Conservation (phyloP, 2,113 vertebrate genomes). For the Terrapene triunguis region DNA sequence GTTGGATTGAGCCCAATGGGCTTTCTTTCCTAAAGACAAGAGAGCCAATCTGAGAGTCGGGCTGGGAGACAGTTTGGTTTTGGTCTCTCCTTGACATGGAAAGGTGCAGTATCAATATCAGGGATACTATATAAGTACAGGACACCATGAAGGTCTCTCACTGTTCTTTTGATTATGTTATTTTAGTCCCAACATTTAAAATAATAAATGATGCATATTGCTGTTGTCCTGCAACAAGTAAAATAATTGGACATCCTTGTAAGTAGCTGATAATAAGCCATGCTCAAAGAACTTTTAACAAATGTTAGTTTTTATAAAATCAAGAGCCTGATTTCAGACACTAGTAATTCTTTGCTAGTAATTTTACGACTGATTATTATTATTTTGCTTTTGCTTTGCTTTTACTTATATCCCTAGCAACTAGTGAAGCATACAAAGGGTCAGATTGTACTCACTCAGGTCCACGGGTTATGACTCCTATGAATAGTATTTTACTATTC, state of each 20-base stretch:
- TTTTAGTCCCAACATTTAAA: neutral
- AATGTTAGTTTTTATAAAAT: neutral
- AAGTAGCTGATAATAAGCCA: neutral
- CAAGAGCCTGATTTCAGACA: neutral
- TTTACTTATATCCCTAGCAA: neutral
- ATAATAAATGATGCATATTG: neutral
- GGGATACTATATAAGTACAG: rapidly evolving
- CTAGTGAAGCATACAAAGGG: neutral
- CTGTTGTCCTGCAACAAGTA: neutral
- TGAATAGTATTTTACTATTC: rapidly evolving
- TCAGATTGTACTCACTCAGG: neutral
- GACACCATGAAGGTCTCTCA: neutral
- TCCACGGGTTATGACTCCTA: neutral
- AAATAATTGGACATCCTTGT: neutral
- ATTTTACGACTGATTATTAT: neutral
- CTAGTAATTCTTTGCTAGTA: neutral
- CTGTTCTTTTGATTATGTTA: neutral
- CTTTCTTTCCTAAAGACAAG: neutral
- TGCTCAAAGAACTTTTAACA: neutral
- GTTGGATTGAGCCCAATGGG: neutral
- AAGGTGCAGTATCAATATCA: neutral
- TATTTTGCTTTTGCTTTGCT: neutral
- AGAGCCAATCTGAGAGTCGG: neutral
- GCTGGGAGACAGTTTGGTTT: neutral
- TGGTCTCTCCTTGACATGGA: neutral